phyloP scores from a whole-genome alignment of 2,888 invertebrate genomes.

The Caenorhabditis japonica region DNA sequence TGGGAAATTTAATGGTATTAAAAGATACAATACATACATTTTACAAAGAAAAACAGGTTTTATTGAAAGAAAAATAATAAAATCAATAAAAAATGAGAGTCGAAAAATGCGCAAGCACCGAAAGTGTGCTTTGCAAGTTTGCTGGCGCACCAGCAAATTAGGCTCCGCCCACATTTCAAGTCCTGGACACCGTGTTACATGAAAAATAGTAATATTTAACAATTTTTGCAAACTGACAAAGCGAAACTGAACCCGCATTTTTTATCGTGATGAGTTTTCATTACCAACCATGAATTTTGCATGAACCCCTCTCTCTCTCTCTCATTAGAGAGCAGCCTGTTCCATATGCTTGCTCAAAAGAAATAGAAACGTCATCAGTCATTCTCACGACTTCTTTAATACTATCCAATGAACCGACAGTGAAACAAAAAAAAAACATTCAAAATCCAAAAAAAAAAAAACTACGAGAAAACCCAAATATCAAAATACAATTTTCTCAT shows the following conservation, averaged over 20 bases:
- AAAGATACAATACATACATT: too few relatives aligned
- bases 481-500: constrained; percentile 21
- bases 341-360: constrained; percentile 29
- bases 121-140: too few relatives aligned
- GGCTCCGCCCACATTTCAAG: too few relatives aligned
- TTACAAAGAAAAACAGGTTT: too few relatives aligned
- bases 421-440: neutral
- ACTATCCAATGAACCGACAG: neutral
- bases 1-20: too few relatives aligned
- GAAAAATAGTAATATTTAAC: neutral
- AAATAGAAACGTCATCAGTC: neutral
- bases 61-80: neutral
- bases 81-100: neutral
- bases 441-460: neutral
- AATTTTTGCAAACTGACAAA: constrained; percentile 19
- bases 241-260: constrained; percentile 45
- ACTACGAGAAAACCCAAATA: neutral
- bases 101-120: too few relatives aligned
- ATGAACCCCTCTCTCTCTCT: constrained; percentile 22
- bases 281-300: constrained; percentile 50
- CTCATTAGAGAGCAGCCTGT: constrained; percentile 12
- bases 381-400: constrained; percentile 4
- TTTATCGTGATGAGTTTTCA: constrained; percentile 43
- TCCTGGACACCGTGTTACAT: too few relatives aligned
- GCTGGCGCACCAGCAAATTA: too few relatives aligned